A percentile compares a stretch with the other conserved stretches of the same genome.
phyloP scores from a whole-genome alignment of 37 sponge, comb jelly and placozoan species.

The Tethya wilhelma region DNA sequence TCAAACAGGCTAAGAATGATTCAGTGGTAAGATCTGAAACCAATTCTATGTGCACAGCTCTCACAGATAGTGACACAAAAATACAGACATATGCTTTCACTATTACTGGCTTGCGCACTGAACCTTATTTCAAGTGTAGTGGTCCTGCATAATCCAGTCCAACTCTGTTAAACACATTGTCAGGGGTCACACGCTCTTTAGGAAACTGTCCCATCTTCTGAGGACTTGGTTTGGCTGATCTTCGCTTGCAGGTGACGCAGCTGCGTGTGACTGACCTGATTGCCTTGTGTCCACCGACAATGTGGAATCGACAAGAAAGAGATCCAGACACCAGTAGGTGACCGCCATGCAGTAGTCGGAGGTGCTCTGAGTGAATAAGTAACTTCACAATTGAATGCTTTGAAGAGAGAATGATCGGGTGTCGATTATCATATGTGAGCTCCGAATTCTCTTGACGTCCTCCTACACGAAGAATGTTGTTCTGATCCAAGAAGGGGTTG shows the following conservation, averaged over 20 bases:
- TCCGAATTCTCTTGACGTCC: constrained; percentile 31
- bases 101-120: constrained; percentile 2
- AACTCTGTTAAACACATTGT: constrained; percentile 32
- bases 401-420: constrained; percentile 36
- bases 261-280: constrained; percentile 11
- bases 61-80: constrained; percentile 47
- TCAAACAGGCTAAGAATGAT: constrained; percentile 41
- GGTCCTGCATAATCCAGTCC: constrained; percentile 75
- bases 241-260: constrained; percentile 36
- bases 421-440: constrained; percentile 7
- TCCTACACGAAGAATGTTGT: constrained; percentile 29
- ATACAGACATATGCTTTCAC: constrained; percentile 36
- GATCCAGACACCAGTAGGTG: constrained; percentile 13
- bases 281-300: constrained; percentile 8
- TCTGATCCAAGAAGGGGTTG: constrained; percentile 37
- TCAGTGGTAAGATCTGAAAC: constrained; percentile 41
- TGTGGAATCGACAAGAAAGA: constrained; percentile 18
- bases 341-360: constrained; percentile 44
- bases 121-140: constrained; percentile 1
- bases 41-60: constrained; percentile 55
- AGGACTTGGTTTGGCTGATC: constrained; percentile 26
- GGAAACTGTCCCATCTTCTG: constrained; percentile 39
- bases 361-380: constrained; percentile 31
- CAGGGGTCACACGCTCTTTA: constrained; percentile 31
- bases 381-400: constrained; percentile 30